A percentile compares a stretch with the other conserved stretches of the same genome.
Evolutionary conservation across 1,140 invertebrate species (phyloP).

Genomic region (Bombus difficillimus): DNA sequence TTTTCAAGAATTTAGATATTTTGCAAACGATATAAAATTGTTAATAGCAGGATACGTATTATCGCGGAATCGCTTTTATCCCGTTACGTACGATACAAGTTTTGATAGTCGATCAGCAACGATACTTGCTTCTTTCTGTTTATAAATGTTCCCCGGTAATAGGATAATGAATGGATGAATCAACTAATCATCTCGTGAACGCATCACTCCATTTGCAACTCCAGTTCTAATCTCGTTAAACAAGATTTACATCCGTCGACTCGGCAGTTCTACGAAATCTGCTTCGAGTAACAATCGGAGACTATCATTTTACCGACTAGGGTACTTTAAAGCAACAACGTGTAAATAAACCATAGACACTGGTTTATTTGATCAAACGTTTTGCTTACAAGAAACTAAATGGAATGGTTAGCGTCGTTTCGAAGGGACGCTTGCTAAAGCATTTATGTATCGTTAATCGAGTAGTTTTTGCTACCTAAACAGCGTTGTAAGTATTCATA

Average conservation of each 20-base stretch:
- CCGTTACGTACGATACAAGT: too few species aligned
- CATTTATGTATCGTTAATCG: not conserved
- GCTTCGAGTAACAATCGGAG: slow-evolving; percentile 63
- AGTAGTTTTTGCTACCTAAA: not conserved
- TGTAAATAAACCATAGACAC: slow-evolving; percentile 72
- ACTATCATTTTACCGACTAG: slow-evolving; percentile 72
- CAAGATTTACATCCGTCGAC: slow-evolving; percentile 53
- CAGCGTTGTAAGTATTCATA: too few species aligned
- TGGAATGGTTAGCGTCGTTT: slow-evolving; percentile 4
- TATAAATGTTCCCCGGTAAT: slow-evolving; percentile 25
- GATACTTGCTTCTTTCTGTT: not conserved
- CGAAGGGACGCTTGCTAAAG: not conserved
- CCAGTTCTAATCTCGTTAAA: slow-evolving; percentile 57
- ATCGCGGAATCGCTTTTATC: too few species aligned
- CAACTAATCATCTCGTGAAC: slow-evolving; percentile 39
- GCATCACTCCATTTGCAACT: slow-evolving; percentile 22
- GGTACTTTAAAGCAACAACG: slow-evolving; percentile 66
- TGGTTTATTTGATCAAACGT: slow-evolving; percentile 50
- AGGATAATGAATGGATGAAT: slow-evolving; percentile 20
- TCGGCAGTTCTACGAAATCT: slow-evolving; percentile 64
- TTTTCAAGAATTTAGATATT: too few species aligned
- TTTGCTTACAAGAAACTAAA: slow-evolving; percentile 28
- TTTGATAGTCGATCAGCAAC: too few species aligned
- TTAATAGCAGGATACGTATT: too few species aligned
- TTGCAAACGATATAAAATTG: too few species aligned